Conservation (phyloP, 1,140 invertebrate genomes). For the Cydia amplana region DNA sequence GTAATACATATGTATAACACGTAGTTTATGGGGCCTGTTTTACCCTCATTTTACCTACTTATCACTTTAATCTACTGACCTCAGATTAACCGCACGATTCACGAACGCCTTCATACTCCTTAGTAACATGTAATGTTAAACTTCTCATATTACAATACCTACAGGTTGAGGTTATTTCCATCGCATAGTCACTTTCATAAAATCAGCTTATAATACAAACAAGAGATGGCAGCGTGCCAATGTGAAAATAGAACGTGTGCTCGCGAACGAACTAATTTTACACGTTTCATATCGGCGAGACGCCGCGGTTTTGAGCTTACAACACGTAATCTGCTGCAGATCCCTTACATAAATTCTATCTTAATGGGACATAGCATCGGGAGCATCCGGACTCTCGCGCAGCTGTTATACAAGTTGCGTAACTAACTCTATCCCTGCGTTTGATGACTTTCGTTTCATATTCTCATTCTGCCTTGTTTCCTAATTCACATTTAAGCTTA, state of each 20-base stretch:
- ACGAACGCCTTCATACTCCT: not conserved
- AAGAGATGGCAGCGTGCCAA: slow-evolving; percentile 74
- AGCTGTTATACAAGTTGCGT: slow-evolving; percentile 3
- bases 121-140: slow-evolving; percentile 48
- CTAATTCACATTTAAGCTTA: too few species aligned
- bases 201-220: slow-evolving; percentile 80
- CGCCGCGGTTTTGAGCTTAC: slow-evolving; percentile 58
- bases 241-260: slow-evolving; percentile 72
- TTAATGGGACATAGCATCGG: slow-evolving; percentile 41
- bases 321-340: slow-evolving; percentile 60
- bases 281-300: slow-evolving; percentile 58
- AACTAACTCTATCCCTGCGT: not conserved
- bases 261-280: slow-evolving; percentile 75
- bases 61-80: too few species aligned
- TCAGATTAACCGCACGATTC: not conserved
- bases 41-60: not conserved
- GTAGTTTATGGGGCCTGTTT: not conserved
- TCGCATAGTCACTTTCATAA: slow-evolving; percentile 77
- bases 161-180: slow-evolving; percentile 77
- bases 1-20: slow-evolving; percentile 30
- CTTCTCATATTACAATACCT: slow-evolving; percentile 68
- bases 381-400: slow-evolving; percentile 12
- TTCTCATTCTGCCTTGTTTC: too few species aligned
- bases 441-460: slow-evolving; percentile 21
- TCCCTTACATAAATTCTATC: slow-evolving; percentile 46